These are phyloP conservation scores for Bryconaethiops microstoma DNA, from an alignment of 2,797 vertebrate species.

Conservation along the genomic window DNA sequence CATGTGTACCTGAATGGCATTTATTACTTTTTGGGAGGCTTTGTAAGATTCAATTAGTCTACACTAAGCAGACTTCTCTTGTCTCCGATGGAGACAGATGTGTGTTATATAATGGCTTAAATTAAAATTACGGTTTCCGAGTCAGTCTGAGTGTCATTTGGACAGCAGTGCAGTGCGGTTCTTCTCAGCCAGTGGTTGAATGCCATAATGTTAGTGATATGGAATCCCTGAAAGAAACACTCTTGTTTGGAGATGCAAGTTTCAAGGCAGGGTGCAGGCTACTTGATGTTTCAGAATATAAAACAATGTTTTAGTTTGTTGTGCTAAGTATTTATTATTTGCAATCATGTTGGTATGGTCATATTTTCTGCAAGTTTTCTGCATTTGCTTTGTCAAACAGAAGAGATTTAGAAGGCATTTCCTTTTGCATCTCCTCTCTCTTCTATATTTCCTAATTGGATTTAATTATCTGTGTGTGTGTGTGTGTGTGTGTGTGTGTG, in stretches of 20 bases:
- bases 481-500: no score
- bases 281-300: neutral
- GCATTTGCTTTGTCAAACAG: neutral
- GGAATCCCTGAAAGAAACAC: neutral
- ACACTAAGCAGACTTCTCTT: neutral
- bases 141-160: neutral
- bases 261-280: neutral
- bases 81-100: neutral
- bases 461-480: no score
- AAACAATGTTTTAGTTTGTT: neutral
- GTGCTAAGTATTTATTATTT: neutral
- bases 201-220: neutral
- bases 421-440: no score
- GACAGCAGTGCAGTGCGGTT: neutral
- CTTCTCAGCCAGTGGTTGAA: neutral
- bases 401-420: neutral
- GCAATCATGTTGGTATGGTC: neutral
- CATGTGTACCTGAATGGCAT: neutral
- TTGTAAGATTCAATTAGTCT: neutral
- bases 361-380: neutral
- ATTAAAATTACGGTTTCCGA: constrained; percentile 10
- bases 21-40: neutral
- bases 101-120: neutral
- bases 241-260: neutral
- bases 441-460: no score